Base-by-base conservation (phyloP, 2,113 vertebrate genomes). In the Lonchura striata region DNA sequence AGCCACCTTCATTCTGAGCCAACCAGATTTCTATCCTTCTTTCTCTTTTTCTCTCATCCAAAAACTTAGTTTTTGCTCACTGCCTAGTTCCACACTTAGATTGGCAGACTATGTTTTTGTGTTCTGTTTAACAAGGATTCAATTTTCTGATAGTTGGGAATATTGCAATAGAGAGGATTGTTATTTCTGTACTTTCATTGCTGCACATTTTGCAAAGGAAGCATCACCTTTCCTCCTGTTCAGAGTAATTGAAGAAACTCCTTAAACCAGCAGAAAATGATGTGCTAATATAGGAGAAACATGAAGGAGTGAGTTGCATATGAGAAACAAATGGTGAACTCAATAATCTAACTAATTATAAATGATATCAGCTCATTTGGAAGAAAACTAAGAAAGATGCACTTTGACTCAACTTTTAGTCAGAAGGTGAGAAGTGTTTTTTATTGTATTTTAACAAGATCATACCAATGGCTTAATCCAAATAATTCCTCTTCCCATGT, bases 1-100 rank as follows among this genome's bases (percentile, higher is more conserved):
- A 69, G 35, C 30, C 1, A 8, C 31, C 13, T 80, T 80, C 2
- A 0, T 61, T 82, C 68, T 68, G 53, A 88, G 35, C 28, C 35
- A 50, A 3, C 13, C 44, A 77, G 21, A 37, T 11, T 56, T 86
- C 23, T 3, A 14, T 33, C 35, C 27, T 50, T 53, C 8, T 59
- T 33, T 65, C 23, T 75, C 35, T 66, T 56, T 50, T 75, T 52
- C 57, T 80, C 5, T 69, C 11, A n/a, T 31, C 11, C 20, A n/a
- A 31, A 30, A 74, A 11, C 18, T 44, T 22, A n/a, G 5, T 6
- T 54, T 77, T 84, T 33, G 7, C 4, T 28, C 4, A 3, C 10
- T 77, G 9, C 15, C 30, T 56, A 27, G 20, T 53, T 84, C 30
- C 50, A 4, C 0, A 0, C 25, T 65, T 63, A 60, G 33, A n/a